phyloP scores from a whole-genome alignment of 2,888 invertebrate genomes.

The Dolomedes plantarius region DNA sequence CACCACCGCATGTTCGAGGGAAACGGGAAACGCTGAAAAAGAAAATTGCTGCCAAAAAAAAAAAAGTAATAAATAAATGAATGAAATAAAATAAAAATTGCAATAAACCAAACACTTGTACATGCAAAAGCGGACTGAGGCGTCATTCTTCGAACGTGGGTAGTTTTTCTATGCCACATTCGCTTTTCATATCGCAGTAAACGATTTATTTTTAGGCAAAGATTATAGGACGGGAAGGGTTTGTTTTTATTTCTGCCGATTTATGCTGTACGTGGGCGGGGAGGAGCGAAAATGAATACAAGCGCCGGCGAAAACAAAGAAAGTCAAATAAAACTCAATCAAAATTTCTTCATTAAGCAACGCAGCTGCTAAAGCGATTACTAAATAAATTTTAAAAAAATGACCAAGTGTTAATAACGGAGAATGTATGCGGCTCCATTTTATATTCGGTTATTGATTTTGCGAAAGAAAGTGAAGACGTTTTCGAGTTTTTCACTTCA shows the following conservation, averaged over 20 bases:
- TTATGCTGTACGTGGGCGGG: background rate
- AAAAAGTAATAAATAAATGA: too few relatives aligned
- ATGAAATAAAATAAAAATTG: background rate
- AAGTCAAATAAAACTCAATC: background rate
- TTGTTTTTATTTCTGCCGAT: background rate
- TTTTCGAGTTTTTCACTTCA: too few relatives aligned
- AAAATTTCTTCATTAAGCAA: background rate
- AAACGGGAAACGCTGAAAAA: background rate
- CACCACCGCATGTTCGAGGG: slow-evolving; percentile 24
- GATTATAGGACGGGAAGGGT: background rate
- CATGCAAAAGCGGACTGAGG: background rate
- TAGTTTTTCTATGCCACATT: background rate
- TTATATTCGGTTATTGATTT: too few relatives aligned
- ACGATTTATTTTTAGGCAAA: background rate
- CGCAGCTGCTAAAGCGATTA: too few relatives aligned
- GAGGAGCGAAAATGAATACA: too few relatives aligned
- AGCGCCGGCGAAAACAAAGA: background rate
- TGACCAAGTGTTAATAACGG: too few relatives aligned
- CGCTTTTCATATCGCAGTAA: slow-evolving; percentile 4
- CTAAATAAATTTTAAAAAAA: too few relatives aligned
- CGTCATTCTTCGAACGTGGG: background rate
- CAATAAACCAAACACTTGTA: slow-evolving; percentile 4
- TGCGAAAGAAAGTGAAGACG: too few relatives aligned
- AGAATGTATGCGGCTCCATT: too few relatives aligned
- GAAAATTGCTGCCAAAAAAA: slow-evolving; percentile 29